phyloP scores from a whole-genome alignment of 2,888 invertebrate genomes.

The Pyrocoelia pectoralis region DNA sequence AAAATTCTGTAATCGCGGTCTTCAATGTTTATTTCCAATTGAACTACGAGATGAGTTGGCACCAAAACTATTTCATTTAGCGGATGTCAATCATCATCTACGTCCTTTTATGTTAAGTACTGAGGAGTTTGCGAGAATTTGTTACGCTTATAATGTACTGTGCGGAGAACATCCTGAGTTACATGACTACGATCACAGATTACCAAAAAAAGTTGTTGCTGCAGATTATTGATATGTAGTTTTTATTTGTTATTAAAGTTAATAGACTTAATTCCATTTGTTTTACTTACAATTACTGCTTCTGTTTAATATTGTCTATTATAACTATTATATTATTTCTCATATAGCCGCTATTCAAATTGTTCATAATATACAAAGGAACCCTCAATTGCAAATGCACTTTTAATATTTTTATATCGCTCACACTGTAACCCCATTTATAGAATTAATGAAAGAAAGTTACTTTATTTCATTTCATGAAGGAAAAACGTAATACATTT shows the following conservation, averaged over 20 bases:
- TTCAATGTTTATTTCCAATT: slow-evolving; percentile 79
- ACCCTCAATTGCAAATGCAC: too few relatives aligned
- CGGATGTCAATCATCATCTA: slow-evolving; percentile 74
- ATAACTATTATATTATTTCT: too few relatives aligned
- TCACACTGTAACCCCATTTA: too few relatives aligned
- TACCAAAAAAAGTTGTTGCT: slow-evolving; percentile 49
- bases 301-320: too few relatives aligned
- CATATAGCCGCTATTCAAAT: too few relatives aligned
- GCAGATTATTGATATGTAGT: slow-evolving; percentile 6
- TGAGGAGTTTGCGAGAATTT: slow-evolving; percentile 79
- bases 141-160: slow-evolving; percentile 78
- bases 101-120: slow-evolving; percentile 79
- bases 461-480: too few relatives aligned
- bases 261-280: neutral
- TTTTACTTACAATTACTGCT: too few relatives aligned
- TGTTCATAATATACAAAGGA: too few relatives aligned
- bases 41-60: slow-evolving; percentile 70
- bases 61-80: slow-evolving; percentile 70
- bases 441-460: too few relatives aligned
- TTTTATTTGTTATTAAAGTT: neutral
- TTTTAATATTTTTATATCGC: too few relatives aligned
- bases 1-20: slow-evolving; percentile 78
- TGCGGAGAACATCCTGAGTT: slow-evolving; percentile 73
- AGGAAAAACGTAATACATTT: too few relatives aligned
- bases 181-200: slow-evolving; percentile 74